Percentiles rank a stretch among this genome's conserved stretches.
Conservation (phyloP, 2,888 invertebrate genomes). For the Caenorhabditis becei region DNA sequence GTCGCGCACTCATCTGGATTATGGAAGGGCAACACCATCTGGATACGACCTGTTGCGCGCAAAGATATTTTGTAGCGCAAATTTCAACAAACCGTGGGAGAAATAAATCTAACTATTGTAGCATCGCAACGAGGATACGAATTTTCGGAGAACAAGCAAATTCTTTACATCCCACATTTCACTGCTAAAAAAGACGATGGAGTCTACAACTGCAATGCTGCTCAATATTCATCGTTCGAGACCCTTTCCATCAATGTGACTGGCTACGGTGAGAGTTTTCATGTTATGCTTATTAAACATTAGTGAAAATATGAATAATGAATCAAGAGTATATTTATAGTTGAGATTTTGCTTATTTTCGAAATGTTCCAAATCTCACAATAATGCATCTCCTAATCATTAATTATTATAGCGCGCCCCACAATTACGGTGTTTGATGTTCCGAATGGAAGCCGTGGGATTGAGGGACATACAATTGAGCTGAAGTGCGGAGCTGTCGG, state of each 20-base stretch:
- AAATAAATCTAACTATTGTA: constrained; percentile 44
- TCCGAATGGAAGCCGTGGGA: constrained; percentile 67
- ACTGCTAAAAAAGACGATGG: constrained; percentile 74
- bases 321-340: not conserved
- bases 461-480: constrained; percentile 72
- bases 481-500: constrained; percentile 76
- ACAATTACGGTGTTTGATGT: constrained; percentile 75
- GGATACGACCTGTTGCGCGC: not conserved
- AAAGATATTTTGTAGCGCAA: constrained; percentile 2
- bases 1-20: constrained; percentile 12
- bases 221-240: constrained; percentile 73
- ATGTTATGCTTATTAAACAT: not conserved
- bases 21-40: constrained; percentile 11
- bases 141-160: constrained; percentile 73
- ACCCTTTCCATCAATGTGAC: constrained; percentile 70
- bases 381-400: not conserved
- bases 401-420: constrained; percentile 69
- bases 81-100: not conserved
- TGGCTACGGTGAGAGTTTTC: constrained; percentile 69
- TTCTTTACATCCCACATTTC: constrained; percentile 71
- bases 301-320: not conserved
- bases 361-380: not conserved
- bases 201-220: constrained; percentile 74
- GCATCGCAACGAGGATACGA: constrained; percentile 72
- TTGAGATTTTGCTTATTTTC: not conserved